phyloP scores from a whole-genome alignment of 2,888 invertebrate genomes.

The Andrena trimmerana region DNA sequence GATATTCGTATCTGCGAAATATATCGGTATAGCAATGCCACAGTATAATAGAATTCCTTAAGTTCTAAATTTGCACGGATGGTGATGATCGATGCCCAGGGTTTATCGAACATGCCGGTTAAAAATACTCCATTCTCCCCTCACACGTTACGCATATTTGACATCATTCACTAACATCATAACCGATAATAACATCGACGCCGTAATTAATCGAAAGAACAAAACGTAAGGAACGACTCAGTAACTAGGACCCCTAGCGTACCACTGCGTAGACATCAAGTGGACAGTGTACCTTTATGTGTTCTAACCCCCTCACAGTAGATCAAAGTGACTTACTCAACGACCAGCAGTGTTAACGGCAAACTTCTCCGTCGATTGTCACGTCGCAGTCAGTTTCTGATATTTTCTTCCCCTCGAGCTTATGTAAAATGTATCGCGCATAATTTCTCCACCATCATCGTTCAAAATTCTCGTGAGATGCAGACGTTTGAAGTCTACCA shows the following conservation, averaged over 20 bases:
- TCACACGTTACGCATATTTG: slow-evolving; percentile 61
- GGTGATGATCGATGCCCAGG: slow-evolving; percentile 81
- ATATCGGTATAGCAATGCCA: slow-evolving; percentile 13
- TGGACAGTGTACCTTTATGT: slow-evolving; percentile 41
- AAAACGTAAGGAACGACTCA: neutral
- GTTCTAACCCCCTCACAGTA: slow-evolving; percentile 48
- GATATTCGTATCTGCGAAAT: neutral
- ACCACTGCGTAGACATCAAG: slow-evolving; percentile 31
- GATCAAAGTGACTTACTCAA: slow-evolving; percentile 52
- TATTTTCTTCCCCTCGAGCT: neutral
- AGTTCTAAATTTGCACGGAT: slow-evolving; percentile 54
- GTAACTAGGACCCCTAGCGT: slow-evolving; percentile 10
- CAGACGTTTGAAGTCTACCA: no score
- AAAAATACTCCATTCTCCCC: slow-evolving; percentile 62
- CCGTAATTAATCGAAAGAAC: slow-evolving; percentile 25
- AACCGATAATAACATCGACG: slow-evolving; percentile 55
- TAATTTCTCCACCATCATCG: neutral
- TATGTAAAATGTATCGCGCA: no score
- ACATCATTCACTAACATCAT: slow-evolving; percentile 68
- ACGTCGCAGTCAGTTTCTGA: slow-evolving; percentile 37
- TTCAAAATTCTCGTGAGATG: no score
- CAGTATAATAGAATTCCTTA: slow-evolving; percentile 29
- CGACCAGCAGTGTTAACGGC: slow-evolving; percentile 49
- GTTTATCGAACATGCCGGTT: slow-evolving; percentile 77
- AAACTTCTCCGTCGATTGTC: slow-evolving; percentile 63